Base-by-base conservation (phyloP, 2,797 vertebrate genomes). In the Helicolenus hilgendorfi region DNA sequence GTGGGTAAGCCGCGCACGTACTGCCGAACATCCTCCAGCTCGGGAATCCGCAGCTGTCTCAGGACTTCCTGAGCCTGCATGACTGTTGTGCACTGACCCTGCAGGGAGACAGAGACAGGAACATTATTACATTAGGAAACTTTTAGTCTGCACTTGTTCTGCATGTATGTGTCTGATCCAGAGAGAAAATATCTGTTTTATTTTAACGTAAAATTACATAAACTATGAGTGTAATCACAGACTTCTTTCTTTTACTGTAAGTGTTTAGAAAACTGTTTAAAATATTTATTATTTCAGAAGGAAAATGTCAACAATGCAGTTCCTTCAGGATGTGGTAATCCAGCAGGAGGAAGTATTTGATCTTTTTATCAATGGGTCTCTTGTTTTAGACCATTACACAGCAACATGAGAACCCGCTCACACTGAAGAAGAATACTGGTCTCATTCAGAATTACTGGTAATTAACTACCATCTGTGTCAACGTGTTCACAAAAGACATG, bases 11-110 rank as follows among this genome's bases (percentile, higher is more conserved):
- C 96, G 13, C 98, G 98, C 45, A 99, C 79, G 7, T 99, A 99
- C 89, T 99, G 98, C 1, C 98, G 97, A 72, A 99, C 89, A 8
- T 99, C 98, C 22, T 97, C 98, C 56, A 99, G 96, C 85, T 99
- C 99, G 10, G 98, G 98, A 81, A 99, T 96, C 72, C 98, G 97
- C 77, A 99, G 98, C 91, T 98, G 98, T 87, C 97, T 97, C 72
- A 99, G 97, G 94, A 99, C 90, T 87, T 99, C 99, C 77, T 99
- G 98, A 87, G 98, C 97, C 95, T 99, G 95, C 95, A 97, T 97
- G 85, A 60, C 91, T 84, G 83, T 81, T 78, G 72, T 85, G 64
- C 41, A 85, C 55, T 77, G 80, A 95, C 26, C 73, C 89, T 87
- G 67, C 14, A 75, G 27, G 29, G 58, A 90, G 77, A 82, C 35